These are phyloP conservation scores for Pseudomyrmex pallidus DNA, from an alignment of 1,140 invertebrate species.

Conservation along the genomic window DNA sequence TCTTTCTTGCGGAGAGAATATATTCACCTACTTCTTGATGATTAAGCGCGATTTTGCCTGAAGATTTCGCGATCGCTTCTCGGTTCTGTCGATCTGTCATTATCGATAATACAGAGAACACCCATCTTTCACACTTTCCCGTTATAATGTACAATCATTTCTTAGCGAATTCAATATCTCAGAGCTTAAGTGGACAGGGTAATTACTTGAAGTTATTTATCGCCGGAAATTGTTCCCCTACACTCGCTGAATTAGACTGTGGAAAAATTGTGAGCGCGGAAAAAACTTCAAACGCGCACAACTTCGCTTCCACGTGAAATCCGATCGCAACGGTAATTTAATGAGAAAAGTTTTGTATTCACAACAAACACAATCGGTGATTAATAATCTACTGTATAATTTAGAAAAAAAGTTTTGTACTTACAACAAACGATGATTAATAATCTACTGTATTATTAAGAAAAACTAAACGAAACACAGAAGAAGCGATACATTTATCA, in stretches of 20 bases:
- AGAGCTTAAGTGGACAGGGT: neutral
- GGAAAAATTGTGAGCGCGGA: conserved; percentile 1
- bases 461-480: no score
- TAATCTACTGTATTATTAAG: no score
- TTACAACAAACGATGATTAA: no score
- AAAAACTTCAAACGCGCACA: neutral
- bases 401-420: no score
- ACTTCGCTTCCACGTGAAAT: neutral
- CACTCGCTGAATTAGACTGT: neutral
- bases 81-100: conserved; percentile 13
- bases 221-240: conserved; percentile 2
- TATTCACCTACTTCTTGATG: conserved; percentile 33
- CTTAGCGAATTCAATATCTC: neutral
- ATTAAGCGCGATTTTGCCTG: conserved; percentile 29
- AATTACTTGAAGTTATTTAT: conserved; percentile 14
- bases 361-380: neutral
- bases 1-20: neutral
- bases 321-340: neutral
- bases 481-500: no score
- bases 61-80: conserved; percentile 15
- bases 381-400: neutral
- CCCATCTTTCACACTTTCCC: conserved; percentile 16
- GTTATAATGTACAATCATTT: neutral
- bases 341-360: neutral
- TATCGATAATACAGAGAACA: neutral